Evolutionary conservation across 2,113 vertebrate genomes (phyloP), one percentile per base, ranked within the genome.

Genomic region (Ctenodactylus gundi): DNA sequence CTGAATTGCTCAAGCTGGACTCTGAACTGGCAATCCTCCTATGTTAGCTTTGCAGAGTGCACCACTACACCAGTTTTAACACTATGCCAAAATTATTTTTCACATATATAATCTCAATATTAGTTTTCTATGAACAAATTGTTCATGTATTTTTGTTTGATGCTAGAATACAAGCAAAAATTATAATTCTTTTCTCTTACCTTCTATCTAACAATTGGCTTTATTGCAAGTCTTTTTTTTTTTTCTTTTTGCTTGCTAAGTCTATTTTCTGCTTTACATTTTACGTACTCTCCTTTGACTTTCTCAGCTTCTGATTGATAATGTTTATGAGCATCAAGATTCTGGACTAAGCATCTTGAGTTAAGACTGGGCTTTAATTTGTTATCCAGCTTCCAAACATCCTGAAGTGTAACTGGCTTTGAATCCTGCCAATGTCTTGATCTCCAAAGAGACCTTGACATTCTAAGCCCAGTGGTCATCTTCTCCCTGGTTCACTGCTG

Each of bases 271-370:
- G 18, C 15, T 27, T 70, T 10, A 29, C 44, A 23, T 13, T 27
- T 55, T 72, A 11, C 41, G 64, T 23, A 9, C 44, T 17, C 41
- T 46, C 18, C 29, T 58, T 76, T 49, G 31, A 11, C 23, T 44
- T 51, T 77, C 39, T 44, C 20, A 3, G 82, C 2, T 64, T 90
- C 64, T 78, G 36, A 70, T 4, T 44, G 49, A 78, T 14, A 36
- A 7, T 9, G 15, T 6, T 11, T 39, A 0, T 53, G 18, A 39
- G 15, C 27, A 64, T 41, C 0, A 3, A 13, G 8, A 29, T 23
- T 84, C 29, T 64, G 14, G 29, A 72, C 29, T 39, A 34, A 60
- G 70, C 6, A 73, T 9, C 29, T 7, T 64, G 23, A 83, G 6
- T 9, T 29, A 31, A 31, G 76, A 77, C 5, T 58, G 29, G 34